Conservation (phyloP, 2,888 invertebrate species). For the Temnothorax rugatulus region DNA sequence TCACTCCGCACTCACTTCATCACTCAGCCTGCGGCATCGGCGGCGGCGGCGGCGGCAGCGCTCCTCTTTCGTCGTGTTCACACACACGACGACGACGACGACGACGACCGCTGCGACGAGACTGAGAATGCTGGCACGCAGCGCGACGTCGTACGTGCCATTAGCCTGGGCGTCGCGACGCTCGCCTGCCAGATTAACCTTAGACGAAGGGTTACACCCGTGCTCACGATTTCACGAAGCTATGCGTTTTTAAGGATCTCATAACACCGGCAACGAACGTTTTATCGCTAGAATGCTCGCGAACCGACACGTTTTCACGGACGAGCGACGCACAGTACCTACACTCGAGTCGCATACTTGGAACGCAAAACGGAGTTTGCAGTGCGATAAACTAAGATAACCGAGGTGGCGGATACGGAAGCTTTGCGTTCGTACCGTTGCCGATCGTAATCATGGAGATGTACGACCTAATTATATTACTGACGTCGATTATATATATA, state of each 20-base stretch:
- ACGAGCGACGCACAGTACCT: conserved; percentile 12
- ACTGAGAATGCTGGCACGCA: conserved; percentile 77
- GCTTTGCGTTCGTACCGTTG: not conserved
- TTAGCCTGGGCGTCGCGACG: conserved; percentile 77
- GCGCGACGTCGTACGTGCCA: conserved; percentile 70
- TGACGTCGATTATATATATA: conserved; percentile 15
- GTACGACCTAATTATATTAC: conserved; percentile 29
- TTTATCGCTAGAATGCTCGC: conserved; percentile 40
- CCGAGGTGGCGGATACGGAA: not conserved
- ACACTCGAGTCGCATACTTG: conserved; percentile 11
- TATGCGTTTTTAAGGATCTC: conserved; percentile 64
- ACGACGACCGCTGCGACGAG: conserved; percentile 65
- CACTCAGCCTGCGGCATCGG: conserved; percentile 74
- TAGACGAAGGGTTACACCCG: conserved; percentile 59
- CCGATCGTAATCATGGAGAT: conserved; percentile 24
- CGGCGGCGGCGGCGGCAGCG: not conserved
- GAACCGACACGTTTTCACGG: conserved; percentile 36
- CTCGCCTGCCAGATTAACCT: conserved; percentile 79
- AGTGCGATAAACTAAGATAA: conserved; percentile 1
- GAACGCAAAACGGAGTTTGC: not conserved
- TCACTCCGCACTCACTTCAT: conserved; percentile 84
- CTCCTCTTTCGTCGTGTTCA: conserved; percentile 58
- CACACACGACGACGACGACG: conserved; percentile 64
- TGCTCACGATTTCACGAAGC: conserved; percentile 62
- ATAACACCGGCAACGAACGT: conserved; percentile 22